phyloP scores from a whole-genome alignment of 2,797 vertebrate genomes.

The Sparidentex hasta region DNA sequence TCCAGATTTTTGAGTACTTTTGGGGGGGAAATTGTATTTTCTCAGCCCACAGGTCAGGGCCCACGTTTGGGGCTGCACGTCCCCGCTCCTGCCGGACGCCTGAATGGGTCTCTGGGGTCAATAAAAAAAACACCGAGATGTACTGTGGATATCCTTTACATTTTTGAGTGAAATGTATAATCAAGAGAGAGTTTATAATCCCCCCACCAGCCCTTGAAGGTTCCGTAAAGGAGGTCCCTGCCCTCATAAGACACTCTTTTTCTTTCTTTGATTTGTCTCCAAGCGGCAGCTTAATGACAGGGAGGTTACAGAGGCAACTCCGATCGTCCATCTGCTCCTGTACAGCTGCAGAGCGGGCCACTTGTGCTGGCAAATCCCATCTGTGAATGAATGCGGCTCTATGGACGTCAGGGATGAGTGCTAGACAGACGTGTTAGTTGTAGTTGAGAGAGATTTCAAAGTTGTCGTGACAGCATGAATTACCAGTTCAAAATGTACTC shows the following conservation, averaged over 20 bases:
- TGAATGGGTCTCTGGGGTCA: neutral
- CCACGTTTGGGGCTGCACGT: conserved; percentile 21
- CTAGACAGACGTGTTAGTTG: too few relatives aligned
- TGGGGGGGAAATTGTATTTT: neutral
- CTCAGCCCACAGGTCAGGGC: conserved; percentile 15
- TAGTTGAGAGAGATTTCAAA: neutral
- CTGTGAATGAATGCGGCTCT: neutral
- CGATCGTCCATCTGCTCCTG: neutral
- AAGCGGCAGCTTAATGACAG: neutral
- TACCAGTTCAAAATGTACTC: neutral
- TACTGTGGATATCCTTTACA: too few relatives aligned
- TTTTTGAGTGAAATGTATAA: too few relatives aligned
- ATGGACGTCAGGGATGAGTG: neutral
- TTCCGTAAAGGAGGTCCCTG: neutral
- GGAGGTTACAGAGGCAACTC: neutral
- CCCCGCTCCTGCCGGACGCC: conserved; percentile 7
- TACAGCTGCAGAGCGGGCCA: neutral
- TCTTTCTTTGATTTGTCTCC: neutral
- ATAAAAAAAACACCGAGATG: neutral
- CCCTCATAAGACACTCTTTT: neutral
- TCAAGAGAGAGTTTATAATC: too few relatives aligned
- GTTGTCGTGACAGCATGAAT: neutral
- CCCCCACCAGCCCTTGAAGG: too few relatives aligned
- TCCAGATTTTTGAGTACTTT: neutral
- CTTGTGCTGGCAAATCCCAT: neutral